Evolutionary conservation across 2,888 invertebrate genomes (phyloP).

Genomic region (Drosophila silvestris): DNA sequence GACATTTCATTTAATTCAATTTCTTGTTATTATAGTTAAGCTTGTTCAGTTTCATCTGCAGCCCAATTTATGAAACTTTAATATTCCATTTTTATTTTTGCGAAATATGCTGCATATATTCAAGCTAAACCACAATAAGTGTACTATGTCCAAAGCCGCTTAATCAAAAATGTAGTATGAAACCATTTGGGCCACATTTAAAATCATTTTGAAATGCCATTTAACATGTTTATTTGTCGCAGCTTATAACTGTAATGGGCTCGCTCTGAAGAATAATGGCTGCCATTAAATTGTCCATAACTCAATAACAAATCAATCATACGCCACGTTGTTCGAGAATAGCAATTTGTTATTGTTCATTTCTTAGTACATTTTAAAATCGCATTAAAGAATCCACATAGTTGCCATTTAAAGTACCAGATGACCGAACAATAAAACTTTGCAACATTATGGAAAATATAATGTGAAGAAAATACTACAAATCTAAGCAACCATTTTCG

Average conservation of each 20-base stretch:
- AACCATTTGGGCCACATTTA: neutral
- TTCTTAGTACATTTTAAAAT: neutral
- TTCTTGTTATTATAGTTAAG: neutral
- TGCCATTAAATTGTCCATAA: slow-evolving; percentile 29
- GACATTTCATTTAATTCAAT: neutral
- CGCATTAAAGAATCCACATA: slow-evolving; percentile 3
- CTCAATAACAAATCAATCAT: slow-evolving; percentile 49
- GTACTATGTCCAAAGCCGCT: neutral
- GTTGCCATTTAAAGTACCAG: slow-evolving; percentile 4
- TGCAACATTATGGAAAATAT: neutral
- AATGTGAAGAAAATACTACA: neutral
- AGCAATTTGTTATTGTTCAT: neutral
- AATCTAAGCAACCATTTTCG: slow-evolving; percentile 8
- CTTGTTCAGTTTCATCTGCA: neutral
- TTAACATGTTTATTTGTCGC: slow-evolving; percentile 24
- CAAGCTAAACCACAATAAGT: neutral
- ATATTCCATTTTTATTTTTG: neutral
- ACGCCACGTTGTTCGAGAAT: slow-evolving; percentile 34
- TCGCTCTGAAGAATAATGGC: slow-evolving; percentile 1
- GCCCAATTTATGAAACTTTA: neutral
- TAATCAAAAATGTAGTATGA: neutral
- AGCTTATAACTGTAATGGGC: slow-evolving; percentile 14
- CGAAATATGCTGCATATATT: neutral
- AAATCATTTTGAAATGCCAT: slow-evolving; percentile 18
- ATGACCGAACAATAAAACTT: neutral